phyloP scores from a whole-genome alignment of 1,140 invertebrate genomes.

The Maconellicoccus hirsutus region DNA sequence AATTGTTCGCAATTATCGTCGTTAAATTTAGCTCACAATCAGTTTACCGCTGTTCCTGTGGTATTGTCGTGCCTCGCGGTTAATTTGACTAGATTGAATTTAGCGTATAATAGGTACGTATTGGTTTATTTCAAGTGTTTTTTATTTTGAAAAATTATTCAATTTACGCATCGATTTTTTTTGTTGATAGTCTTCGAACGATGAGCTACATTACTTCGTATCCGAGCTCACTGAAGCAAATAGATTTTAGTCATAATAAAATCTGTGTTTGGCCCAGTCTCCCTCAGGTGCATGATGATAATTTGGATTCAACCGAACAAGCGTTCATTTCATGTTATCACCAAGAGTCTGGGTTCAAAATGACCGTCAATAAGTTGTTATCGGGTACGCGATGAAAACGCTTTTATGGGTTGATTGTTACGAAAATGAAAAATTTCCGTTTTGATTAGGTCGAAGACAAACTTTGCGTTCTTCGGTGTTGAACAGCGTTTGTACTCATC shows the following conservation, averaged over 20 bases:
- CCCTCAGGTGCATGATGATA: constrained; percentile 42
- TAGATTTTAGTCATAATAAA: constrained; percentile 88
- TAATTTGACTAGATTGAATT: constrained; percentile 71
- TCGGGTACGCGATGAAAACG: constrained; percentile 2
- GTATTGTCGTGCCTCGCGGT: constrained; percentile 81
- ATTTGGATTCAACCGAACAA: constrained; percentile 24
- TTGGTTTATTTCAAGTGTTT: neutral
- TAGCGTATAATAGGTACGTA: constrained; percentile 66
- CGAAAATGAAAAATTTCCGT: no score
- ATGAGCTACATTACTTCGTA: constrained; percentile 85
- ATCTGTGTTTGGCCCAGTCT: constrained; percentile 78
- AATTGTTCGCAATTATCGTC: constrained; percentile 48
- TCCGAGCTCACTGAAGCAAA: constrained; percentile 72
- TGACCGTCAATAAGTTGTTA: constrained; percentile 6
- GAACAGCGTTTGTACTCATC: constrained; percentile 67
- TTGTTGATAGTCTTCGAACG: constrained; percentile 32
- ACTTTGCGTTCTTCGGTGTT: constrained; percentile 59
- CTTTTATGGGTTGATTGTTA: no score
- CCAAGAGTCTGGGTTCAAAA: constrained; percentile 24
- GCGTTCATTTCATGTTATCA: constrained; percentile 25
- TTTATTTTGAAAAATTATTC: neutral
- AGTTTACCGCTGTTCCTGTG: constrained; percentile 71
- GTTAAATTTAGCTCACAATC: constrained; percentile 82
- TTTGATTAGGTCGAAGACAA: constrained; percentile 30
- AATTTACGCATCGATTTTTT: no score